phyloP scores from a whole-genome alignment of 2,113 vertebrate genomes.

The Pagrus major region DNA sequence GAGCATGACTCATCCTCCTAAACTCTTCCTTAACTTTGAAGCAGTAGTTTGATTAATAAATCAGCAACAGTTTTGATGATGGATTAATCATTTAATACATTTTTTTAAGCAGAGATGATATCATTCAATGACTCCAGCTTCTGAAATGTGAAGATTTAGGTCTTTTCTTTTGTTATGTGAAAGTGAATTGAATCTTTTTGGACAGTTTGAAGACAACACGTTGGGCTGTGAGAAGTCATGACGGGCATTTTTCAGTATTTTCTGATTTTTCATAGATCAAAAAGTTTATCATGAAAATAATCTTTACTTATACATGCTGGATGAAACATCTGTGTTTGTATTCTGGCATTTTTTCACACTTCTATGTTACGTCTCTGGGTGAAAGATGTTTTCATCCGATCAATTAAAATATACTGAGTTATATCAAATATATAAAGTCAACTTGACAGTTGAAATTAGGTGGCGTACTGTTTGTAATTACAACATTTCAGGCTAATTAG shows the following conservation, averaged over 20 bases:
- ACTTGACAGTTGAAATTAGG: background rate
- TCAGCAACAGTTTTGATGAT: background rate
- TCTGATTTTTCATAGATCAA: background rate
- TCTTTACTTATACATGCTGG: background rate
- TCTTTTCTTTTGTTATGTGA: background rate
- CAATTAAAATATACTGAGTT: conserved; percentile 21
- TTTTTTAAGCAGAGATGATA: background rate
- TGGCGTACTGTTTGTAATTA: background rate
- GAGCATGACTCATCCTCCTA: background rate
- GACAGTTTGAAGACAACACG: too few species aligned
- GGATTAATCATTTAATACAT: background rate
- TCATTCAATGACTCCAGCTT: background rate
- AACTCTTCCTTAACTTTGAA: background rate
- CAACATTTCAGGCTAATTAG: background rate
- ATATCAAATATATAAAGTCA: conserved; percentile 20
- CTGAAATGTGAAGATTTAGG: background rate
- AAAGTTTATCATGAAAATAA: background rate
- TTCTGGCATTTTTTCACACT: background rate
- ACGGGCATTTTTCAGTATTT: too few species aligned
- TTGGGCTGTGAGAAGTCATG: too few species aligned
- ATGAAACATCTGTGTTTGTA: background rate
- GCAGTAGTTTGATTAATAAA: background rate
- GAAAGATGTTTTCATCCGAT: conserved; percentile 8
- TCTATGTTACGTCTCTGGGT: background rate
- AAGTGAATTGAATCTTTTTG: too few species aligned